Conservation (phyloP, 2,797 vertebrate species). For the Leucoraja ocellata region DNA sequence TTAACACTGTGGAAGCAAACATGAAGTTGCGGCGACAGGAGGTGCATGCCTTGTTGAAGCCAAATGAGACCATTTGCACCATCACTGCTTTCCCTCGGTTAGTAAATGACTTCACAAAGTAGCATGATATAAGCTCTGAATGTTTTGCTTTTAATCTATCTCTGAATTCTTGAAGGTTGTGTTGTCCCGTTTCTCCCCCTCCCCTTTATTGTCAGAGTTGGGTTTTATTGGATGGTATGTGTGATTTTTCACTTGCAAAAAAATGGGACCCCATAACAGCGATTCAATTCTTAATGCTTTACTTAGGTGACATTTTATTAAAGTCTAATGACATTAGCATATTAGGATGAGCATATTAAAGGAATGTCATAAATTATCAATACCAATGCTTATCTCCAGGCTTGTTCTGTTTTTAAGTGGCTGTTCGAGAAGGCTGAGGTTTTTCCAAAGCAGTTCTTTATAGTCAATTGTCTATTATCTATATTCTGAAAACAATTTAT, state of each 20-base stretch:
- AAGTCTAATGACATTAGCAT: background rate
- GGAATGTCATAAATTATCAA: background rate
- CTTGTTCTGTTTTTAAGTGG: no score
- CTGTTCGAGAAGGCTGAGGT: no score
- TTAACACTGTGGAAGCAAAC: constrained; percentile 96
- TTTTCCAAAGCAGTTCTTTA: no score
- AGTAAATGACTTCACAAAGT: constrained; percentile 9
- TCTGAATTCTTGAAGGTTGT: no score
- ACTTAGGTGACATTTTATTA: background rate
- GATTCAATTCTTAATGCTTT: background rate
- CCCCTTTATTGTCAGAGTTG: no score
- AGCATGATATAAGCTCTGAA: background rate
- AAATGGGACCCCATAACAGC: background rate
- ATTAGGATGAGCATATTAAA: background rate
- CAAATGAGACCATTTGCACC: constrained; percentile 78
- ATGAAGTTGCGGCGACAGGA: constrained; percentile 87
- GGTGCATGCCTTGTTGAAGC: constrained; percentile 73
- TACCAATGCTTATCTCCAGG: no score
- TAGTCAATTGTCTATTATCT: no score
- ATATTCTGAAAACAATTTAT: background rate
- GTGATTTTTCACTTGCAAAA: background rate
- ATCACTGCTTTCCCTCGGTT: constrained; percentile 93
- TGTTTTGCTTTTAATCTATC: no score
- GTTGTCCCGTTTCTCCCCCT: no score
- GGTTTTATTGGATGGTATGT: background rate